Evolutionary conservation across 2,888 invertebrate species (phyloP), one percentile per base, ranked within the genome.

Genomic region (Thumatha senex): DNA sequence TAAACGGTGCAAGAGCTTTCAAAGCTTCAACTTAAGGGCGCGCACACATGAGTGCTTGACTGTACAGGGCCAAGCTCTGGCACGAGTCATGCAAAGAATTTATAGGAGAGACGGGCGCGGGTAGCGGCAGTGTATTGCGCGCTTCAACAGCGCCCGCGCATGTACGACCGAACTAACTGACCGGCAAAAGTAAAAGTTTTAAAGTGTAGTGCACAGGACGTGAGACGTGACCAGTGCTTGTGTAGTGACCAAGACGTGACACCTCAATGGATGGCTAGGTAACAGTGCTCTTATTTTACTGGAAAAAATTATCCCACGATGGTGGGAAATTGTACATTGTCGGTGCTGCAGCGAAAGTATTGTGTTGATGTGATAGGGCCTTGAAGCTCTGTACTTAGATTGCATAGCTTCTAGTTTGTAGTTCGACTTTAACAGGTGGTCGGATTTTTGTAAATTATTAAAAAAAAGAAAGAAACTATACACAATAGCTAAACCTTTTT

Each of bases 81-180:
- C 86, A 86, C 89, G 88, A 86, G 89, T 82, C 82, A 84, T 82
- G 81, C 84, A 84, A 85, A 88, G 86, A 89, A 88, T 87, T 84
- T 87, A 84, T 86, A 87, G 84, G 84, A 83, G 86, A 84, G 84
- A 73, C 80, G 78, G 76, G 77, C 80, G 80, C 76, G 76, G 76
- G 77, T 78, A 70, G 76, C 75, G 70, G 70, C 78, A 81, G 82
- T 80, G 78, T 70, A 64, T 67, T 58, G 61, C 58, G 67, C 67
- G 67, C 64, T 56, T 63, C 66, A 66, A 56, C 60, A 65, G 74
- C 64, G 64, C 60, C 50, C 40, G 43, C 52, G 48, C 52, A 52
- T 48, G 52, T 36, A 48, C 48, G 38, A 40, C 24, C 46, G 14
- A n/a, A 18, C 52, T 8, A 36, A 36, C 61, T 59, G 56, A 61